Evolutionary conservation across 2,888 invertebrate species (phyloP).

Genomic region (Coelinius sp.): DNA sequence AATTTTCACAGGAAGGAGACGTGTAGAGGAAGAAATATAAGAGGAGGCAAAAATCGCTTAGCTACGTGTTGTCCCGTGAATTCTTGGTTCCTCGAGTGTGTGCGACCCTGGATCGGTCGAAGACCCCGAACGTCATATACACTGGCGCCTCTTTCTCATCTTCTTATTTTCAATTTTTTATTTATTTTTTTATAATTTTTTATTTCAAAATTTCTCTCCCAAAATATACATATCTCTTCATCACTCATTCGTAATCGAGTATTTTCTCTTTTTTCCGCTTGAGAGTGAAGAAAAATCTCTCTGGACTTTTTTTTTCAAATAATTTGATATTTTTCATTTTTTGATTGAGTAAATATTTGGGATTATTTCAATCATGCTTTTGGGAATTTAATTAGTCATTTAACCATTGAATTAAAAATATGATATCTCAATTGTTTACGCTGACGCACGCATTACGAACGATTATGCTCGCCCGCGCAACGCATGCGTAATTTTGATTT

Average conservation of each 20-base stretch:
- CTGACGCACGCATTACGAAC: slow-evolving; percentile 50
- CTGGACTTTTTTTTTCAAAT: no score
- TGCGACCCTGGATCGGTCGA: slow-evolving; percentile 59
- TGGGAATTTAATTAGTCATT: neutral
- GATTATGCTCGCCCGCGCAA: slow-evolving; percentile 51
- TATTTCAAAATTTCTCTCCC: no score
- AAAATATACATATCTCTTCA: no score
- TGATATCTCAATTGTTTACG: slow-evolving; percentile 37
- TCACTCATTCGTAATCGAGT: no score
- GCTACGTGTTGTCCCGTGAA: slow-evolving; percentile 33
- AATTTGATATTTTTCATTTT: neutral
- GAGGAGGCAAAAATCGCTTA: slow-evolving; percentile 13
- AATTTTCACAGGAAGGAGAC: slow-evolving; percentile 34
- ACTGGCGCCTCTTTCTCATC: slow-evolving; percentile 36
- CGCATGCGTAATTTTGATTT: slow-evolving; percentile 46
- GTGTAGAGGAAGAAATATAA: slow-evolving; percentile 8
- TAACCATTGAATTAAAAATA: neutral
- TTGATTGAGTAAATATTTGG: neutral
- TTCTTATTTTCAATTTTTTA: slow-evolving; percentile 24
- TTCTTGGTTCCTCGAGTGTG: slow-evolving; percentile 39
- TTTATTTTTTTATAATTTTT: neutral
- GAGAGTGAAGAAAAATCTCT: no score
- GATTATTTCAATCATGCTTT: neutral
- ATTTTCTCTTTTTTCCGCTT: no score
- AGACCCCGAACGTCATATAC: slow-evolving; percentile 48